Conservation (phyloP, 2,888 invertebrate genomes). For the Watsonalla binaria region DNA sequence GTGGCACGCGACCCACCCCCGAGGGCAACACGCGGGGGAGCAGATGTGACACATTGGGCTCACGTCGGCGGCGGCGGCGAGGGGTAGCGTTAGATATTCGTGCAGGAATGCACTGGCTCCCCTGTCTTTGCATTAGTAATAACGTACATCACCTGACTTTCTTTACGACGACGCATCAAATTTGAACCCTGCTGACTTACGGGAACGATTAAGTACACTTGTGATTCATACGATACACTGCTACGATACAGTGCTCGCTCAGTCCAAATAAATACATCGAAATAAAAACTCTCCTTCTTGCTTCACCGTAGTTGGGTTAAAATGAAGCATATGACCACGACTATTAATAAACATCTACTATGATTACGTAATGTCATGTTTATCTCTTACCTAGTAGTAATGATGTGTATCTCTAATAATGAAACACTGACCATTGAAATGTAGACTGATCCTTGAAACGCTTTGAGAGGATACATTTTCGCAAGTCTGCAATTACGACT, state of each 20-base stretch:
- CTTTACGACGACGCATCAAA: neutral
- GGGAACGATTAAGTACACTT: neutral
- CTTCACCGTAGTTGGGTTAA: no score
- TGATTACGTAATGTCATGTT: no score
- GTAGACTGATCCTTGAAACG: neutral
- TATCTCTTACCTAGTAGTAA: no score
- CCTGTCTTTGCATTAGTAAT: slow-evolving; percentile 37
- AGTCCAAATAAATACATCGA: no score
- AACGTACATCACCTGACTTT: slow-evolving; percentile 29
- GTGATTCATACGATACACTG: neutral
- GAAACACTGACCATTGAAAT: no score
- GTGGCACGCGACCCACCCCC: slow-evolving; percentile 37
- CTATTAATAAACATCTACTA: no score
- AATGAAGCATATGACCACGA: no score
- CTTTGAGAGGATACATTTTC: neutral
- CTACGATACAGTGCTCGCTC: no score
- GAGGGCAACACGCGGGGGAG: slow-evolving; percentile 18
- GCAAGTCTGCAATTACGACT: neutral
- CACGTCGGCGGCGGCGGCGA: slow-evolving; percentile 18
- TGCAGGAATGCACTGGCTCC: slow-evolving; percentile 64
- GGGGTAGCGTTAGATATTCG: slow-evolving; percentile 43
- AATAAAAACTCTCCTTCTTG: no score
- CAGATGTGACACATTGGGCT: slow-evolving; percentile 44
- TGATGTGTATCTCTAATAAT: no score
- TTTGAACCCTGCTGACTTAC: neutral